Conservation (phyloP, 2,797 vertebrate genomes). For the Phalloptychus januarius region DNA sequence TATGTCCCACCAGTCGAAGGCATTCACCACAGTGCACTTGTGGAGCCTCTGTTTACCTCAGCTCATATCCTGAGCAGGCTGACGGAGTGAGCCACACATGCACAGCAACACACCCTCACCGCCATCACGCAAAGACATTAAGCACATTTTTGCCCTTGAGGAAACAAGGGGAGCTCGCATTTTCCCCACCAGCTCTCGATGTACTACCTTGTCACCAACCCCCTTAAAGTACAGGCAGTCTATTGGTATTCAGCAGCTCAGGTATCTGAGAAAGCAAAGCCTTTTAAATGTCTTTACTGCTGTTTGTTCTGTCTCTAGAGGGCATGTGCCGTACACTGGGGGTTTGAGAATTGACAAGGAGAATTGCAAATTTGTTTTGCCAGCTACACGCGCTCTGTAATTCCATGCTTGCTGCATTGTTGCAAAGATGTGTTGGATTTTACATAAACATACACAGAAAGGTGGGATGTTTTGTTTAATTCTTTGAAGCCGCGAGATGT, state of each 20-base stretch:
- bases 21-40: slow-evolving; percentile 52
- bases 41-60: slow-evolving; percentile 57
- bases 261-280: slow-evolving; percentile 79
- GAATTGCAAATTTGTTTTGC: slow-evolving; percentile 77
- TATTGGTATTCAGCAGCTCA: slow-evolving; percentile 83
- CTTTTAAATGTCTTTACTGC: slow-evolving; percentile 83
- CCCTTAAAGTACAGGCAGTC: slow-evolving; percentile 68
- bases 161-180: slow-evolving; percentile 70
- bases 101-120: slow-evolving; percentile 39
- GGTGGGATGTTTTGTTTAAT: slow-evolving; percentile 70
- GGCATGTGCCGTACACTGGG: slow-evolving; percentile 75
- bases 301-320: slow-evolving; percentile 84
- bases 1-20: slow-evolving; percentile 66
- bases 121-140: slow-evolving; percentile 62
- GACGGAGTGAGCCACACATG: slow-evolving; percentile 39
- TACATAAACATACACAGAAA: slow-evolving; percentile 62
- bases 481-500: slow-evolving; percentile 59
- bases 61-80: slow-evolving; percentile 35
- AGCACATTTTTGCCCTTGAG: slow-evolving; percentile 75
- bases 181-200: slow-evolving; percentile 59
- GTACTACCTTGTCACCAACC: slow-evolving; percentile 65
- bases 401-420: slow-evolving; percentile 57
- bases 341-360: slow-evolving; percentile 76
- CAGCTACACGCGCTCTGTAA: slow-evolving; percentile 69
- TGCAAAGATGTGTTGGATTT: slow-evolving; percentile 55